Evolutionary conservation across 30 jellyfish, hydroid and myxozoan genomes (phyloP), one percentile per base, ranked within the genome.

Genomic region (Aurelia sp.): DNA sequence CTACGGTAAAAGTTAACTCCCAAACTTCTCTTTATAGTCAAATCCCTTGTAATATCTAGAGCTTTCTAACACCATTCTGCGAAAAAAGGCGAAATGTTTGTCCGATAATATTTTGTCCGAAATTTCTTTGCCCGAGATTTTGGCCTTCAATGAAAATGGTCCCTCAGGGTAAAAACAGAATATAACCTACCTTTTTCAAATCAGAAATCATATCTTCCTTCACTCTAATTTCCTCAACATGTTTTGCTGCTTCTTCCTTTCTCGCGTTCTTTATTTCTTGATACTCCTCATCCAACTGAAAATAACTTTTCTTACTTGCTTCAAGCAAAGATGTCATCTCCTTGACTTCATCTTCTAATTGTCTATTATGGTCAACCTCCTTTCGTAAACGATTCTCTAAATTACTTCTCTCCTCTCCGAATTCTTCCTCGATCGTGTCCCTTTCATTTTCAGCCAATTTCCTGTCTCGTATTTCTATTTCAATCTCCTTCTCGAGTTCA

Each of bases 341-440:
- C 44, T 80, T 48, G 4, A 74, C 35, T 74, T 88, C 90, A 50
- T 63, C 88, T 8, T 74, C 97, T 13, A 74, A 75, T 47, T 88
- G 65, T 31, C 33, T 47, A 51, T 80, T 88, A 35, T 67, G 81
- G 21, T 18, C 69, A 64, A 57, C 31, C 33, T 67, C 55, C 57
- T 80, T 80, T 16, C 80, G 63, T 17, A 88, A 22, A 13, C 77
- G 67, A 9, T 76, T 57, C 65, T 74, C 90, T 38, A 88, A 63
- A 66, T 73, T 72, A 22, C 80, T 40, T 53, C 86, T 59, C 55
- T 88, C 91, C 68, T 88, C 97, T 18, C 89, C 97, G 35, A 75
- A 88, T 33, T 88, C 97, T 41, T 94, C 97, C 69, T 94, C 97
- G 18, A 88, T 70, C 72, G 87, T 76, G 50, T 82, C 93, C 75